A percentile compares a stretch with the other conserved stretches of the same genome.
Conservation (phyloP, 2,888 invertebrate genomes). For the Charanyca ferruginea region DNA sequence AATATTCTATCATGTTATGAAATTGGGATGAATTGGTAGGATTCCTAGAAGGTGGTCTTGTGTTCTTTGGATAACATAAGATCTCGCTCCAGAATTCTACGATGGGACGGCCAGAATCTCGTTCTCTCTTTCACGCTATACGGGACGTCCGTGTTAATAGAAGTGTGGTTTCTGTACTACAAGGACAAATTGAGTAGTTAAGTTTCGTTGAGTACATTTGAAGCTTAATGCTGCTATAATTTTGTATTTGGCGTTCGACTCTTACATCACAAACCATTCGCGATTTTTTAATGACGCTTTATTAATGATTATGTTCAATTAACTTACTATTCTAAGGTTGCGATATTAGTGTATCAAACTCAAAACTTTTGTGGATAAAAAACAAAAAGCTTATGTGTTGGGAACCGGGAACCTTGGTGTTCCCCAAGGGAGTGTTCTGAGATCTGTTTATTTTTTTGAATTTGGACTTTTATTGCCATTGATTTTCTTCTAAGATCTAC, state of each 20-base stretch:
- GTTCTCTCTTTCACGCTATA: too few species aligned
- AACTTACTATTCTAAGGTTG: not conserved
- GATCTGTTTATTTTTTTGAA: not conserved
- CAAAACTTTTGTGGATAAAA: not conserved
- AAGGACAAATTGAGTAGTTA: too few species aligned
- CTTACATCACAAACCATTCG: too few species aligned
- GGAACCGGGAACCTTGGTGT: not conserved
- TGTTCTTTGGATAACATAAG: not conserved
- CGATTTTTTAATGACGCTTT: too few species aligned
- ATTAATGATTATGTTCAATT: too few species aligned
- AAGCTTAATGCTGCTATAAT: not conserved
- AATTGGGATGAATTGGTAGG: slow-evolving; percentile 30
- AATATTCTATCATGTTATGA: slow-evolving; percentile 57
- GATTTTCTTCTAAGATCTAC: not conserved
- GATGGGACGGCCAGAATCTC: too few species aligned
- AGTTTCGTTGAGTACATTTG: too few species aligned
- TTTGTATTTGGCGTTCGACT: slow-evolving; percentile 1
- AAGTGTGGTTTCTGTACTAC: too few species aligned
- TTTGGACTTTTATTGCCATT: not conserved
- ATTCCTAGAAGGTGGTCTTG: slow-evolving; percentile 2
- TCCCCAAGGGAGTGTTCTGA: slow-evolving; percentile 6
- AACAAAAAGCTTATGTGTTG: not conserved
- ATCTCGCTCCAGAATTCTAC: too few species aligned
- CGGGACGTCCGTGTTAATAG: too few species aligned
- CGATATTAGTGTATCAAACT: not conserved